A percentile compares a stretch with the other conserved stretches of the same genome.
Conservation (phyloP, 2,113 vertebrate species). For the Empidonax alnorum region DNA sequence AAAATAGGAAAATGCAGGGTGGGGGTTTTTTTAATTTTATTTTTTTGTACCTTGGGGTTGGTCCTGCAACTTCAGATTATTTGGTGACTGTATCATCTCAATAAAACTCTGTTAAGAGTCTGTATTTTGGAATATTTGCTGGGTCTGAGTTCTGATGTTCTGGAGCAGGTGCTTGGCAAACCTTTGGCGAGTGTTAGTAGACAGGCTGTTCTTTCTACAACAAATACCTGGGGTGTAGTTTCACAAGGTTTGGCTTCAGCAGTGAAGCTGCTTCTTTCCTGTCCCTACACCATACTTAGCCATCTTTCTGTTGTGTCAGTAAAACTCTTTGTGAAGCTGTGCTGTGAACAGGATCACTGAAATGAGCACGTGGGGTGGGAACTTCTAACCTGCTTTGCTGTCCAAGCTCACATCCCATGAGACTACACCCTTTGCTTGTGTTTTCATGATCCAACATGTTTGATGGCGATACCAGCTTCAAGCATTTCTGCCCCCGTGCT, state of each 20-base stretch:
- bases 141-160: background rate
- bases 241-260: constrained; percentile 4
- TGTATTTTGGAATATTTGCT: background rate
- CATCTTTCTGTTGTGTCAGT: constrained; percentile 40
- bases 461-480: background rate
- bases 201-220: background rate
- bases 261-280: background rate
- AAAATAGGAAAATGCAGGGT: background rate
- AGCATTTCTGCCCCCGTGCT: background rate
- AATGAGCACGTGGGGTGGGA: constrained; percentile 21
- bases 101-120: background rate
- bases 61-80: background rate
- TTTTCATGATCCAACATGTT: constrained; percentile 35
- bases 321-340: constrained; percentile 19
- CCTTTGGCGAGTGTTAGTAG: background rate
- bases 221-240: background rate
- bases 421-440: constrained; percentile 28
- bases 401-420: background rate
- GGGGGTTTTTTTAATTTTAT: background rate
- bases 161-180: constrained; percentile 3
- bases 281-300: background rate
- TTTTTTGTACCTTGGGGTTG: background rate
- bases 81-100: background rate
- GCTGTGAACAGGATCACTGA: background rate
- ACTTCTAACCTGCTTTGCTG: constrained; percentile 2